Evolutionary conservation across 1,140 invertebrate species (phyloP), one percentile per base, ranked within the genome.

Genomic region (Zaprionus lachaisei): DNA sequence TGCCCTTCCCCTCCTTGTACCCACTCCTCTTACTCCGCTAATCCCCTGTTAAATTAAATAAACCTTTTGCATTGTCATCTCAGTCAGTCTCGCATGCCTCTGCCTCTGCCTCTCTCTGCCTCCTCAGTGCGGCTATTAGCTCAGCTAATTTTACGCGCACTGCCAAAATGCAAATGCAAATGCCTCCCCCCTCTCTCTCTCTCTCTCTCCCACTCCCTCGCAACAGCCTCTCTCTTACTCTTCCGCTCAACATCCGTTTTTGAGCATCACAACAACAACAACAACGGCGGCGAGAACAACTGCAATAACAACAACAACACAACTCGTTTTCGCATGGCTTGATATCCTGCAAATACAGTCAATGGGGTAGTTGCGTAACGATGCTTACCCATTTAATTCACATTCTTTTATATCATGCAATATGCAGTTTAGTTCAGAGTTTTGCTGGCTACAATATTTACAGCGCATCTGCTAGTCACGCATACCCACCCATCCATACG

Each of bases 21-120:
- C 14, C 2, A 2, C 55, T 41, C 62, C 22, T 38, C 37, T n/a
- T 20, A 47, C 44, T 26, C 12, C 56, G 44, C 49, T 70, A 78
- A 80, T 78, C 72, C 69, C 70, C 55, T 69, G 72, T 61, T 71
- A 68, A 70, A 84, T 83, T 70, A 84, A 84, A 84, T 81, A 83
- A 81, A 72, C 67, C 76, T 63, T 67, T 72, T 72, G 77, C 72
- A 72, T 71, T 78, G 68, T 79, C 71, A 75, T 72, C 56, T 47
- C 41, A 47, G 60, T 47, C 56, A 34, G 44, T 55, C 55, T n/a
- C 26, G 26, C 28, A 14, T 24, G 41, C 71, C 55, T 71, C 57
- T 65, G 74, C 73, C 61, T 70, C 71, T 37, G 7, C n/a, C 38
- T 56, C 51, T 44, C 41, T 17, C 41, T 44, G 1, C 38, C 5